phyloP scores from a whole-genome alignment of 2,113 vertebrate species.

The Stigmatopora nigra region DNA sequence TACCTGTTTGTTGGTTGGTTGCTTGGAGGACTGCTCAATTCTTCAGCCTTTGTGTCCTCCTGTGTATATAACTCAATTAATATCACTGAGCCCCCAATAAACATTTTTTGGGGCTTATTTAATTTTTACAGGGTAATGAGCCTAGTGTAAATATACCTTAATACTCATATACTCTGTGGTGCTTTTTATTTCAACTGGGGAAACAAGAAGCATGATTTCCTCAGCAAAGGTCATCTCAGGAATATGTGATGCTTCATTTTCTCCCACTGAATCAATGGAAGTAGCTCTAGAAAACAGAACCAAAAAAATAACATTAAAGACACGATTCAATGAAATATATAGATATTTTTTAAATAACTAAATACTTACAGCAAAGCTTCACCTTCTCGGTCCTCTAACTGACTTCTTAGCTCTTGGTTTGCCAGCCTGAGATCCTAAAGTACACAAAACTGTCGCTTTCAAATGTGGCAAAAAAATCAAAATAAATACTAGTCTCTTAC shows the following conservation, averaged over 20 bases:
- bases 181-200: constrained; percentile 5
- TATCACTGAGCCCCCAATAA: neutral
- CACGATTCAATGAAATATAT: too few species aligned
- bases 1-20: constrained; percentile 29
- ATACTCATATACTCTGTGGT: neutral
- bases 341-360: neutral
- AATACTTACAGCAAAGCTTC: constrained; percentile 38
- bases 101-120: too few species aligned
- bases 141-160: too few species aligned
- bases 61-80: constrained; percentile 16
- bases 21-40: neutral
- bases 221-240: constrained; percentile 42
- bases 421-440: constrained; percentile 48
- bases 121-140: too few species aligned
- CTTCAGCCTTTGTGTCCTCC: constrained; percentile 27
- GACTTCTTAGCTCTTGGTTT: constrained; percentile 32
- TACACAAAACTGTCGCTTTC: constrained; percentile 11
- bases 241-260: neutral
- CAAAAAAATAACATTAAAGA: neutral
- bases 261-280: constrained; percentile 13
- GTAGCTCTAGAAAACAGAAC: constrained; percentile 28
- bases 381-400: constrained; percentile 41
- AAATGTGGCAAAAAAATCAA: neutral
- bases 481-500: constrained; percentile 15
- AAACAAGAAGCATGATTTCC: constrained; percentile 39